Conservation (phyloP, 2,888 invertebrate genomes). For the Graphium colonna region DNA sequence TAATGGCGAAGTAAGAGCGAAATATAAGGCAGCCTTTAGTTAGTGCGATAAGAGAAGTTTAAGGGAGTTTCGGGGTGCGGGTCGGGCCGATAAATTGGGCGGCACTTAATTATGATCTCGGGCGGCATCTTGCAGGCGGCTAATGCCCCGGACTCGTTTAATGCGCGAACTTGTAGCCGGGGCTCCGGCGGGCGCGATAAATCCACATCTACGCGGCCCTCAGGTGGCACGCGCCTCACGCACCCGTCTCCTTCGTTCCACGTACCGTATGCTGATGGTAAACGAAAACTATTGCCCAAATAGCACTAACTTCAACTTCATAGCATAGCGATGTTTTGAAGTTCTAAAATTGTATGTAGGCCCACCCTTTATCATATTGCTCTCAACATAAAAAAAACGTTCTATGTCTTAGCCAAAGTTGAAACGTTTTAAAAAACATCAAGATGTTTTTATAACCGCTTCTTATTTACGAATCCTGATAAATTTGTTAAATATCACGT, state of each 20-base stretch:
- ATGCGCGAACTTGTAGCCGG: conserved; percentile 78
- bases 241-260: neutral
- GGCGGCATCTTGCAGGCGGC: conserved; percentile 79
- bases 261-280: no score
- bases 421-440: no score
- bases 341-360: no score
- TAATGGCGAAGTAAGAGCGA: conserved; percentile 62
- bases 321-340: no score
- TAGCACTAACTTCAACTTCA: no score
- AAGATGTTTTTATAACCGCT: no score
- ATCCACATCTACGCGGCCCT: conserved; percentile 68
- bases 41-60: conserved; percentile 76
- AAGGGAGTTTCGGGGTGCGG: conserved; percentile 72
- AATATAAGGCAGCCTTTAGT: conserved; percentile 76
- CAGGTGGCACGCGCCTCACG: conserved; percentile 27
- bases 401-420: no score
- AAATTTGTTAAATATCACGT: no score
- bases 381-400: no score
- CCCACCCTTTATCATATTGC: no score
- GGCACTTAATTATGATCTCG: conserved; percentile 80
- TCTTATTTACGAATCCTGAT: no score
- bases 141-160: conserved; percentile 79
- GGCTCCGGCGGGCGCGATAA: conserved; percentile 75
- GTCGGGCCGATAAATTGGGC: conserved; percentile 79
- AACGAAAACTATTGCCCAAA: no score